phyloP scores from a whole-genome alignment of 2,113 vertebrate genomes.

The Scytalopus superciliaris region DNA sequence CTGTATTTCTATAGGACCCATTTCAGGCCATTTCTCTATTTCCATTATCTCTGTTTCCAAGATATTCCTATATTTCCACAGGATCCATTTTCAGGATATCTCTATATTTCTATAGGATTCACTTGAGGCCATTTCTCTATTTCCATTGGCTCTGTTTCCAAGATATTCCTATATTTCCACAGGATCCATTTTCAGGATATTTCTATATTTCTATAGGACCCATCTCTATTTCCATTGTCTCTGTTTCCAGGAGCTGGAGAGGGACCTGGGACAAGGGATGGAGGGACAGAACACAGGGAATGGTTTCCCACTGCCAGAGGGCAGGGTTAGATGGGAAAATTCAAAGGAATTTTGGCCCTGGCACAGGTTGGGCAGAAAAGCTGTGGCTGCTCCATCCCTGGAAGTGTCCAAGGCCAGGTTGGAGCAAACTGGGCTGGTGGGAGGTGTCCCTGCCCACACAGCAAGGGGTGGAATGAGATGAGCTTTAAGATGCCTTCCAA shows the following conservation, averaged over 20 bases:
- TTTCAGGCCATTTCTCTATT: too few relatives aligned
- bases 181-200: too few relatives aligned
- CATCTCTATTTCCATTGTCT: too few relatives aligned
- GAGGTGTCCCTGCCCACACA: not conserved
- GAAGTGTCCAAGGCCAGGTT: not conserved
- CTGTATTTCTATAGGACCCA: too few relatives aligned
- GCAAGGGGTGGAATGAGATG: not conserved
- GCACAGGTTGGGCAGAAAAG: not conserved
- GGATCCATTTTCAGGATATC: too few relatives aligned
- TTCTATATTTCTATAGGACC: too few relatives aligned
- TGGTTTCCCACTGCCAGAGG: not conserved
- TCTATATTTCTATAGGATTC: too few relatives aligned
- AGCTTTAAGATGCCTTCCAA: not conserved
- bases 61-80: too few relatives aligned
- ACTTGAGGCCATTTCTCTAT: too few relatives aligned
- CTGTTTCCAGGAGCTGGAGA: not conserved
- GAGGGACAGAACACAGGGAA: not conserved
- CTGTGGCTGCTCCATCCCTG: not conserved
- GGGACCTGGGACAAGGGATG: not conserved
- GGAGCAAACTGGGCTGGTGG: not conserved
- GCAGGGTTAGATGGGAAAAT: not conserved
- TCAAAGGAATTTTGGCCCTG: not conserved
- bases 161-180: too few relatives aligned
- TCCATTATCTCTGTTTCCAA: too few relatives aligned
- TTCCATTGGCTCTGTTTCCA: too few relatives aligned